Evolutionary conservation across 2,888 invertebrate species (phyloP).

Genomic region (Drosophila prolongata): DNA sequence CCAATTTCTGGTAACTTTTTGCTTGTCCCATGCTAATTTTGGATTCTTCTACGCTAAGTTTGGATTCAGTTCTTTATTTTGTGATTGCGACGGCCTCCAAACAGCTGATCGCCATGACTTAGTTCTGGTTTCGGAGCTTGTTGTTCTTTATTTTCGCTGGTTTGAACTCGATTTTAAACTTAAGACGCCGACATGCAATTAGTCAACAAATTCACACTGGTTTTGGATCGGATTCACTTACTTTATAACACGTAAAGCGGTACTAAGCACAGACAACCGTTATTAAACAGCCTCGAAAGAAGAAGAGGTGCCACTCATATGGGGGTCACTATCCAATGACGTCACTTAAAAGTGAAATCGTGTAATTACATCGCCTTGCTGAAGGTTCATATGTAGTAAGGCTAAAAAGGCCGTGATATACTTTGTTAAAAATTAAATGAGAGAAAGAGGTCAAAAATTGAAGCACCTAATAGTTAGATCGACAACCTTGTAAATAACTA

Average conservation of each 20-base stretch:
- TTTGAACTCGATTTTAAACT: conserved; percentile 6
- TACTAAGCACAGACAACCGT: conserved; percentile 5
- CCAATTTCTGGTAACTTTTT: background rate
- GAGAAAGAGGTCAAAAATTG: background rate
- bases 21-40: conserved; percentile 10
- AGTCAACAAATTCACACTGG: conserved; percentile 9
- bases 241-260: conserved; percentile 13
- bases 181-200: conserved; percentile 6
- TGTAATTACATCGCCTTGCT: background rate
- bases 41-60: background rate
- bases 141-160: background rate
- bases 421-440: background rate
- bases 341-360: conserved; percentile 72
- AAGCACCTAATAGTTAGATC: too few relatives aligned
- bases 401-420: background rate
- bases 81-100: conserved; percentile 10
- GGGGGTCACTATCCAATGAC: conserved; percentile 63
- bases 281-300: background rate
- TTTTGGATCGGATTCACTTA: conserved; percentile 4
- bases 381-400: too few relatives aligned
- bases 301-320: background rate
- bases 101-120: conserved; percentile 33
- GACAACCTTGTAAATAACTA: too few relatives aligned
- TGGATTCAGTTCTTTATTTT: conserved; percentile 5
- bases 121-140: conserved; percentile 17